phyloP scores from a whole-genome alignment of 2,888 invertebrate species.

The Eristalis pertinax region DNA sequence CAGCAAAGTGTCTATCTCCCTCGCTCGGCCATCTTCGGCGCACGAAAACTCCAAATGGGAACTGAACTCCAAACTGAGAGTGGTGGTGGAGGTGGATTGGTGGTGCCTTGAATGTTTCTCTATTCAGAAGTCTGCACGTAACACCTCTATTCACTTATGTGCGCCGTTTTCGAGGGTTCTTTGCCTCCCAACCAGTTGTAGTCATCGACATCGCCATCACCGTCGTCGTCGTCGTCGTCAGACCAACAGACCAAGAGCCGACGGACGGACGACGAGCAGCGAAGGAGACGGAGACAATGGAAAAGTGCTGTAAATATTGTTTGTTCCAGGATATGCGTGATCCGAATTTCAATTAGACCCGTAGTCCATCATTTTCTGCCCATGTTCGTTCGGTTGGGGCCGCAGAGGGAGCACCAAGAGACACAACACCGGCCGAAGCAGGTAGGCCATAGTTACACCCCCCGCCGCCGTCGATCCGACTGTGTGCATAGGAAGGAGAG shows the following conservation, averaged over 20 bases:
- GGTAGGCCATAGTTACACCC: conserved; percentile 26
- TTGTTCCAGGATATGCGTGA: conserved; percentile 72
- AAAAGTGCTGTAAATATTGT: conserved; percentile 72
- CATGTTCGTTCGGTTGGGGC: conserved; percentile 22
- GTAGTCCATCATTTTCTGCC: conserved; percentile 70
- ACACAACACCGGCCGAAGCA: neutral
- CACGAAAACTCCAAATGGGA: conserved; percentile 56
- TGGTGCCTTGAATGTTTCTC: neutral
- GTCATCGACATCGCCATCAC: neutral
- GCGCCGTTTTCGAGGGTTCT: conserved; percentile 36
- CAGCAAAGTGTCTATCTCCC: conserved; percentile 22
- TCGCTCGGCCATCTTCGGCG: neutral
- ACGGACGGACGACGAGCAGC: neutral
- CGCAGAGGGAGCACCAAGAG: too few species aligned
- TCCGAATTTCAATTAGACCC: conserved; percentile 69
- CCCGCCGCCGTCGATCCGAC: neutral
- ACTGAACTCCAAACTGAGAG: conserved; percentile 56
- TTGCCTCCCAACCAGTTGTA: conserved; percentile 8
- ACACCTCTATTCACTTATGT: conserved; percentile 63
- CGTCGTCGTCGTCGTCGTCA: neutral
- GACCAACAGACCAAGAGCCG: conserved; percentile 3
- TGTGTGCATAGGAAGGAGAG: conserved; percentile 56
- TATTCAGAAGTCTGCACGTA: conserved; percentile 54
- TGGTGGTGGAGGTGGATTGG: neutral
- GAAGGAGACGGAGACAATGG: conserved; percentile 60